Evolutionary conservation across 2,888 invertebrate genomes (phyloP).

Genomic region (Piscicola geometra): DNA sequence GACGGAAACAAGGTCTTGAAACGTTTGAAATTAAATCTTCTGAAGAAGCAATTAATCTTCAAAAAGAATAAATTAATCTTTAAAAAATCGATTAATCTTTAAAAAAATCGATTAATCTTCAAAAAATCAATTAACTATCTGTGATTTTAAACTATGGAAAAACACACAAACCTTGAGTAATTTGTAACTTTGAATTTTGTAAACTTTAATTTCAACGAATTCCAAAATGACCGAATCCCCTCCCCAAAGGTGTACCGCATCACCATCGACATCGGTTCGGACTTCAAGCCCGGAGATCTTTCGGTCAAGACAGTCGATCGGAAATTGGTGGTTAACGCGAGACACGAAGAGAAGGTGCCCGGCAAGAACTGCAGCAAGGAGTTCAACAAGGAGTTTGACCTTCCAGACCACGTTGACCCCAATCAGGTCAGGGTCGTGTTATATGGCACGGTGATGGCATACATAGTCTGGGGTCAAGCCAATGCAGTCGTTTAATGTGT

Average conservation of each 20-base stretch:
- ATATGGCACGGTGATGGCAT: too few species aligned
- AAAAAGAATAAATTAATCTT: not conserved
- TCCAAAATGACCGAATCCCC: too few species aligned
- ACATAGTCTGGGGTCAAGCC: too few species aligned
- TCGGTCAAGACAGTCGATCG: conserved; percentile 54
- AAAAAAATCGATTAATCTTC: not conserved
- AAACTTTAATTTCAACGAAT: too few species aligned
- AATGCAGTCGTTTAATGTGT: too few species aligned
- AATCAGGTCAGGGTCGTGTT: conserved; percentile 42
- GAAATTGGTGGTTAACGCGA: conserved; percentile 53
- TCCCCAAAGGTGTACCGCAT: conserved; percentile 47
- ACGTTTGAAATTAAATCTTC: conserved; percentile 42
- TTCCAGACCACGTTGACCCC: conserved; percentile 54
- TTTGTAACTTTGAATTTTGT: too few species aligned
- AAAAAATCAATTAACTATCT: not conserved
- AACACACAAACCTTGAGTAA: too few species aligned
- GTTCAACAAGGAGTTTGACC: conserved; percentile 55
- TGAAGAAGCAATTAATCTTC: not conserved
- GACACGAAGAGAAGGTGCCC: conserved; percentile 52
- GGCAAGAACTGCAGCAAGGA: conserved; percentile 53
- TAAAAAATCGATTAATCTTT: not conserved
- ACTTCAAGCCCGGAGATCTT: conserved; percentile 54
- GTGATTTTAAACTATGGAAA: not conserved
- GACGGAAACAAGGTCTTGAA: conserved; percentile 50
- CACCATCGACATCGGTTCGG: conserved; percentile 49